Evolutionary conservation across 2,113 vertebrate genomes (phyloP).

Genomic region (Epinephelus cyanopodus): DNA sequence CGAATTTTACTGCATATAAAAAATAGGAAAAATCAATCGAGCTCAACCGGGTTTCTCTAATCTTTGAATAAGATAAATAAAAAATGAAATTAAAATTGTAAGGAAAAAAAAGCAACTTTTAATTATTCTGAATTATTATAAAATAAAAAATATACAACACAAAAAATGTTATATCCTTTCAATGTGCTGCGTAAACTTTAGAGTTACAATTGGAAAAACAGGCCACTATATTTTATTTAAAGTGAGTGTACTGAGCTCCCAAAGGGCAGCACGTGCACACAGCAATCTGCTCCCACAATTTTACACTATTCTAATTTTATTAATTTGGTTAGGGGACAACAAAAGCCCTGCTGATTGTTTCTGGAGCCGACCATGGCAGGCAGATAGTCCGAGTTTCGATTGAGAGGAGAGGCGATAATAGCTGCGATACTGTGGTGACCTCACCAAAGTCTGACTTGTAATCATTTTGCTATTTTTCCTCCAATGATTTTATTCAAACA

Average conservation of each 20-base stretch:
- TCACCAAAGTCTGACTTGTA: not conserved
- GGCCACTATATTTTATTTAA: not conserved
- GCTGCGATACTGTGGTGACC: not conserved
- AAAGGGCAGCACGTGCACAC: no score
- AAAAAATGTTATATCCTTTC: not conserved
- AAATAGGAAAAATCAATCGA: not conserved
- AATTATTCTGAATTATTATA: not conserved
- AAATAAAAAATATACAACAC: not conserved
- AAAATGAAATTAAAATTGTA: not conserved
- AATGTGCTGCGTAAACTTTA: not conserved
- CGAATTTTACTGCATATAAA: not conserved
- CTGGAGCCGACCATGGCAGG: not conserved
- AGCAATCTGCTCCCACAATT: not conserved
- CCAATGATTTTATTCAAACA: not conserved
- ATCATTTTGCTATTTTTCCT: not conserved
- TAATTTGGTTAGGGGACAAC: not conserved
- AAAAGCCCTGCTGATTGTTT: not conserved
- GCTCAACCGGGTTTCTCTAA: not conserved
- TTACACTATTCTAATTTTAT: not conserved
- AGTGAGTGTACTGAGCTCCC: not conserved
- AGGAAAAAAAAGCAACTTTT: not conserved
- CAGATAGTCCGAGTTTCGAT: constrained; percentile 17
- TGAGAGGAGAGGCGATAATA: not conserved
- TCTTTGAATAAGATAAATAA: not conserved
- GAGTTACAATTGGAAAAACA: no score